phyloP scores from a whole-genome alignment of 1,140 invertebrate species.

The Drosophila ficusphila region DNA sequence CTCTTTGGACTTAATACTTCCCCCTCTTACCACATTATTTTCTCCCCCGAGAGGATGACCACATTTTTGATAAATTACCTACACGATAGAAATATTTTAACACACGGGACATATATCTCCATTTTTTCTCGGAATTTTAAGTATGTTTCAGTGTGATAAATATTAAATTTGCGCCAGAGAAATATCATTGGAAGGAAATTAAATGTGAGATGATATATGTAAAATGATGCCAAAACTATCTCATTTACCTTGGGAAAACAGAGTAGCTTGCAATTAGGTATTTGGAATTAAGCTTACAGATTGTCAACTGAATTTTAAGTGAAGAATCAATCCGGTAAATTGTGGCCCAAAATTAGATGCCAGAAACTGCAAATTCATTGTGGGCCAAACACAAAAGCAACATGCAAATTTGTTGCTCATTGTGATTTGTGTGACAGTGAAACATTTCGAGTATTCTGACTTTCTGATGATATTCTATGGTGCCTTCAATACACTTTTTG shows the following conservation, averaged over 20 bases:
- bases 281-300: too few relatives aligned
- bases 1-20: neutral
- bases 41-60: neutral
- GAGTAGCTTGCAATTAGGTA: neutral
- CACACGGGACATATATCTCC: neutral
- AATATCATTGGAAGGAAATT: too few relatives aligned
- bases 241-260: neutral
- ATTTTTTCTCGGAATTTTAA: neutral
- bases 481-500: neutral
- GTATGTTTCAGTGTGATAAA: neutral
- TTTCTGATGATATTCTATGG: slow-evolving; percentile 22
- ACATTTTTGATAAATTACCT: slow-evolving; percentile 22
- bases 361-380: neutral
- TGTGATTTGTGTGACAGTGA: slow-evolving; percentile 17
- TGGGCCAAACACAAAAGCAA: neutral
- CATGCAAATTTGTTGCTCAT: slow-evolving; percentile 17
- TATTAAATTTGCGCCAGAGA: too few relatives aligned
- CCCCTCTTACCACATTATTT: neutral
- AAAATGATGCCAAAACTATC: too few relatives aligned
- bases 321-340: neutral
- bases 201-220: too few relatives aligned
- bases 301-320: neutral
- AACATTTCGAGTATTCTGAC: slow-evolving; percentile 32
- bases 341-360: neutral
- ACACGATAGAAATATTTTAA: neutral